Evolutionary conservation across 2,797 vertebrate species (phyloP).

Genomic region (Xenentodon cancila): DNA sequence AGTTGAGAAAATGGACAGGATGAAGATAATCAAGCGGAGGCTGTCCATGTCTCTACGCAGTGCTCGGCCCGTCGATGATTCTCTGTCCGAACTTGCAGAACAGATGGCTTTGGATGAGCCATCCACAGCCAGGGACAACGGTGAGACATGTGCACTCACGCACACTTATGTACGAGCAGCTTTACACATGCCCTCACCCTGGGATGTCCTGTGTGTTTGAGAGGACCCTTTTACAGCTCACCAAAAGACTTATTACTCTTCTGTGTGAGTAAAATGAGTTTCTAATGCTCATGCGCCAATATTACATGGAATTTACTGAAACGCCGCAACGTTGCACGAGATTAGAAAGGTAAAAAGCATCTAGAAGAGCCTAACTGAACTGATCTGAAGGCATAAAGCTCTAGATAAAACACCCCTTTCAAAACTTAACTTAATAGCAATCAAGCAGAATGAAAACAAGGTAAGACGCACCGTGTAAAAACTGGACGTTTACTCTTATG

Average conservation of each 20-base stretch:
- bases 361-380: too few species aligned
- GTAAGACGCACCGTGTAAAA: too few species aligned
- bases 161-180: conserved; percentile 18
- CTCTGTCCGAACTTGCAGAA: conserved; percentile 83
- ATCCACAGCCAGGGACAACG: conserved; percentile 74
- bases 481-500: too few species aligned
- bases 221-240: neutral
- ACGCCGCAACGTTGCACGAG: too few species aligned
- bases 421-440: too few species aligned
- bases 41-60: conserved; percentile 86
- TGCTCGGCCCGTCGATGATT: conserved; percentile 83
- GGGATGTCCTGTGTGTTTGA: neutral
- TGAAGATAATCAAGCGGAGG: conserved; percentile 87
- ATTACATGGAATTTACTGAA: too few species aligned
- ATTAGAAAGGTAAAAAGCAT: too few species aligned
- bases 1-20: conserved; percentile 82
- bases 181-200: neutral
- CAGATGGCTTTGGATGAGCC: conserved; percentile 82
- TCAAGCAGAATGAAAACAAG: too few species aligned
- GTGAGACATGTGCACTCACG: conserved; percentile 64
- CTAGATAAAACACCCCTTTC: too few species aligned
- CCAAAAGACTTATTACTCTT: too few species aligned
- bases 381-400: too few species aligned
- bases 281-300: neutral
- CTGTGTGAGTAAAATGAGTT: neutral